Base-by-base conservation (phyloP, 2,113 vertebrate genomes). In the Oryzias woworae region DNA sequence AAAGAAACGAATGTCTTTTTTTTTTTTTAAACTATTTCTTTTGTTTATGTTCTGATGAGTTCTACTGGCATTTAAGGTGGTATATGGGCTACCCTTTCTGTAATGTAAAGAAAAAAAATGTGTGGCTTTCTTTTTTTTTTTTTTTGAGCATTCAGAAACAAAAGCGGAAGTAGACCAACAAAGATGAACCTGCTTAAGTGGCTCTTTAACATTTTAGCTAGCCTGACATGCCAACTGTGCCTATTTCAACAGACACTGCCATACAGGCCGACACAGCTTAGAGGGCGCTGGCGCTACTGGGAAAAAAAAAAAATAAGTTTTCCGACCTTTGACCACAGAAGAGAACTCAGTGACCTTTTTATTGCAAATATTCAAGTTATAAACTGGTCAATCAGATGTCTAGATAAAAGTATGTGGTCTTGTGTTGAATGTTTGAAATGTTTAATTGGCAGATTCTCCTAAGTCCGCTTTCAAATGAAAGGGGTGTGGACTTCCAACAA, bases 141-240 rank as follows among this genome's bases (percentile, higher is more conserved):
- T 84, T 69, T 70, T 41, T 24, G 69, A 78, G 78, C 62, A 65
- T 83, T 73, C 42, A 28, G 50, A 77, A 57, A 64, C 54, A 65
- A 57, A 82, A 58, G 65, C 75, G 69, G 42, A 58, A 79, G 47
- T 55, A 66, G 78, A 84, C 53, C 48, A 47, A 78, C 81, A 78
- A 80, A 76, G 86, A 88, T 83, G 81, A 86, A 86, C 82, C 73
- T 78, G 66, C 77, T 60, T 79, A 80, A 81, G 88, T 73, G 87
- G 87, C 87, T 90, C 81, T 83, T 83, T 66, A 85, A 92, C 79
- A 75, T 77, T 81, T 87, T 91, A 92, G 89, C 85, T 90, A 90
- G 85, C 88, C 85, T 87, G 87, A 89, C 80, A 91, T 81, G 89
- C 92, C 92, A 90, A 91, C 85, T 88, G 92, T 92, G 92, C 92